A percentile compares a stretch with the other conserved stretches of the same genome.
These are phyloP conservation scores for Drosophila ezoana DNA, from an alignment of 2,888 invertebrate species.

Conservation along the genomic window DNA sequence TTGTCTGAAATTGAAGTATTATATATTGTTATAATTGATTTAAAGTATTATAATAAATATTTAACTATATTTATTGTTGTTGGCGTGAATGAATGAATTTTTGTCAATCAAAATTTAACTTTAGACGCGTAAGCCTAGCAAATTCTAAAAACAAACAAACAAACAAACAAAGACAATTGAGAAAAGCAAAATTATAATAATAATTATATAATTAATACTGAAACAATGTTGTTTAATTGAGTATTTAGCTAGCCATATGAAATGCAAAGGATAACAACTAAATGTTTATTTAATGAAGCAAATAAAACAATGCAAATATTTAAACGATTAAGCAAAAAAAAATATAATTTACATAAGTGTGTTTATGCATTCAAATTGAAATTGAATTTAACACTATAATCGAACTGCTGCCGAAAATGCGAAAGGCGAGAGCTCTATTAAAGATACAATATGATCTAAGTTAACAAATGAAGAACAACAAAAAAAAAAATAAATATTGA, in stretches of 20 bases:
- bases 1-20: constrained; percentile 61
- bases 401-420: constrained; percentile 5
- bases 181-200: constrained; percentile 15
- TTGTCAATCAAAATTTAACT: constrained; percentile 52
- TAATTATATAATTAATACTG: not conserved
- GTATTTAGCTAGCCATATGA: constrained; percentile 63
- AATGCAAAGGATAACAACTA: constrained; percentile 28
- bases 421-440: not conserved
- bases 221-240: constrained; percentile 52
- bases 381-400: not conserved
- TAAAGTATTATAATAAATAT: constrained; percentile 25
- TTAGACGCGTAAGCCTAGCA: constrained; percentile 32
- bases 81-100: constrained; percentile 39
- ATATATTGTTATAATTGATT: constrained; percentile 54
- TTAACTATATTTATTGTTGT: constrained; percentile 49
- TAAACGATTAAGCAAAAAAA: constrained; percentile 24
- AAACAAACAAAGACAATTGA: constrained; percentile 29
- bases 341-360: constrained; percentile 24
- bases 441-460: not conserved
- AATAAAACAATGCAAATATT: constrained; percentile 14
- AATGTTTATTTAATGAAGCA: constrained; percentile 1
- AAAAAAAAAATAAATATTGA: constrained; percentile 1
- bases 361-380: constrained; percentile 18
- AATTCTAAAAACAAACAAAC: constrained; percentile 10
- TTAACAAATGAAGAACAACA: not conserved